Conservation (phyloP, 2,113 vertebrate species). For the Columba livia region DNA sequence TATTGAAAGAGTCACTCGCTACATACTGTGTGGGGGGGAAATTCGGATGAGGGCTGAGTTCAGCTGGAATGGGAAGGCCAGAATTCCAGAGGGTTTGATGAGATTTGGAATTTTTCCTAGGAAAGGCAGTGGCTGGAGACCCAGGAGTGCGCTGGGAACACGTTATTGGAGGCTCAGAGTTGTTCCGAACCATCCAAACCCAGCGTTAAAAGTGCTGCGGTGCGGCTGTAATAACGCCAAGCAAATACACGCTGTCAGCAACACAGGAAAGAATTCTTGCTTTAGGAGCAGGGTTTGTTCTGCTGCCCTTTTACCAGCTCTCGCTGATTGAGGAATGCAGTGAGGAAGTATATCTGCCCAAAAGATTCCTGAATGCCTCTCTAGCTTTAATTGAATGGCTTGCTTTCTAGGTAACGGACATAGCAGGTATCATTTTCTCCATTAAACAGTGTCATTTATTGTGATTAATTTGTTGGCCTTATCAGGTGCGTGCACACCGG, state of each 20-base stretch:
- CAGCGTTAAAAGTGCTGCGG: accelerated
- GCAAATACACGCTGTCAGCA: background rate
- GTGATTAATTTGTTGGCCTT: constrained; percentile 9
- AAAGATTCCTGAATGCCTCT: background rate
- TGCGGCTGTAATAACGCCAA: accelerated
- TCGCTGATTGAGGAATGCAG: background rate
- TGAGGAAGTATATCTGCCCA: background rate
- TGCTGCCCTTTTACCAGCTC: constrained; percentile 7
- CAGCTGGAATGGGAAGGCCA: background rate
- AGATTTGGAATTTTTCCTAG: background rate
- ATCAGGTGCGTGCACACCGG: background rate
- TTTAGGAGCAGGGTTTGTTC: background rate
- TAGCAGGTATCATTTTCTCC: background rate
- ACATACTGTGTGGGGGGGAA: accelerated
- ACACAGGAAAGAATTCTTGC: background rate
- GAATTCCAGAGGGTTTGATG: background rate
- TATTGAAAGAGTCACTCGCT: background rate
- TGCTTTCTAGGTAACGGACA: background rate
- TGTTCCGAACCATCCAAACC: background rate
- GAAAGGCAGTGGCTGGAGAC: background rate
- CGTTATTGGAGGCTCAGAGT: background rate
- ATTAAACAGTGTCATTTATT: constrained; percentile 2
- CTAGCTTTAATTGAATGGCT: background rate
- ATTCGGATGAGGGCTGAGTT: background rate
- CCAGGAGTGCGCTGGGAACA: background rate